Conservation (phyloP, 2,113 vertebrate genomes). For the Patagioenas fasciata region DNA sequence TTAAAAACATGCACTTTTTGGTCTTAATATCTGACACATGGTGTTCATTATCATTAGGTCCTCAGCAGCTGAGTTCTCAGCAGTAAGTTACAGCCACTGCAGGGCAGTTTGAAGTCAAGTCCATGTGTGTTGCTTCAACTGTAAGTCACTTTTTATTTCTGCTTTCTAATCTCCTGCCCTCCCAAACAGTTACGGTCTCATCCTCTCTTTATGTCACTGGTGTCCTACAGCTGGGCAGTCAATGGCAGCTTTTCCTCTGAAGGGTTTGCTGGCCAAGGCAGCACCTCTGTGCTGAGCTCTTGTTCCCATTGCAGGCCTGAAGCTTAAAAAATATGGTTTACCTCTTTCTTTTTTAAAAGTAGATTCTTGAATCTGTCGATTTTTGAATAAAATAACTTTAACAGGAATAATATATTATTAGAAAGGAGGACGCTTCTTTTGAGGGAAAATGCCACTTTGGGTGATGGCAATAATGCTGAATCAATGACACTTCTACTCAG, state of each 20-base stretch:
- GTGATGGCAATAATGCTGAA: neutral
- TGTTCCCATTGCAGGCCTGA: neutral
- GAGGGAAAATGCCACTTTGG: neutral
- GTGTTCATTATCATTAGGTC: neutral
- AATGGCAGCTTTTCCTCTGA: neutral
- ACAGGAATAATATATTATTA: neutral
- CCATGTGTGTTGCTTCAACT: neutral
- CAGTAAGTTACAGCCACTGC: neutral
- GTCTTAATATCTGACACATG: neutral
- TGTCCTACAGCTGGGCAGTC: neutral
- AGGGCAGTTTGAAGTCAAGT: neutral
- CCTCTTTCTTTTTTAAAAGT: neutral
- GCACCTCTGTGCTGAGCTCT: neutral
- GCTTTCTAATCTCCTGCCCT: neutral
- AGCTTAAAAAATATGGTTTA: neutral
- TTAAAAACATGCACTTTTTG: neutral
- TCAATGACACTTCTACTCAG: neutral
- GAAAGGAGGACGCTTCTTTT: neutral
- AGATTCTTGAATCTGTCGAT: neutral
- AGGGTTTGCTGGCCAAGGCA: neutral
- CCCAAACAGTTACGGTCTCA: neutral
- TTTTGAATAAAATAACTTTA: neutral
- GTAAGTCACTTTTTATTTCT: slow-evolving; percentile 34
- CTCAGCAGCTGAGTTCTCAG: neutral
- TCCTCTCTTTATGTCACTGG: neutral